Conservation (phyloP, 2,113 vertebrate species). For the Ailurus styani region DNA sequence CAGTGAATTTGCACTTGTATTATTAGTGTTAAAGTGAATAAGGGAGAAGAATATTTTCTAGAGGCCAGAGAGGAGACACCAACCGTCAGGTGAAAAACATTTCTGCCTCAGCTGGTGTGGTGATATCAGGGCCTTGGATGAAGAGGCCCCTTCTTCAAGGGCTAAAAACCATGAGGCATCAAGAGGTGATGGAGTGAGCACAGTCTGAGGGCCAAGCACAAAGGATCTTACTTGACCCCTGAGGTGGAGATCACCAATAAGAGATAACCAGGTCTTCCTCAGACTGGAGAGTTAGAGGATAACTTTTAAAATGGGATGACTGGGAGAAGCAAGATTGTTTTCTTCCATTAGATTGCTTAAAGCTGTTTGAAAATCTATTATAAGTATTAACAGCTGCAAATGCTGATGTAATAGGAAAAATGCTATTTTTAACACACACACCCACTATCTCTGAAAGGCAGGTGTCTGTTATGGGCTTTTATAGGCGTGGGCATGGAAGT, state of each 20-base stretch:
- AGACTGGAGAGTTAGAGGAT: not conserved
- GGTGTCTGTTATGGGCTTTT: not conserved
- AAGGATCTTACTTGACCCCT: not conserved
- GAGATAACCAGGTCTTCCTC: not conserved
- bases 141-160: not conserved
- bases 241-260: not conserved
- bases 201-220: not conserved
- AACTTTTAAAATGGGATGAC: not conserved
- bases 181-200: not conserved
- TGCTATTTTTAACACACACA: not conserved
- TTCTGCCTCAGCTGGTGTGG: not conserved
- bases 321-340: not conserved
- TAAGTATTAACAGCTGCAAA: not conserved
- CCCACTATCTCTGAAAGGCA: not conserved
- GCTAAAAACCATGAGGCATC: not conserved
- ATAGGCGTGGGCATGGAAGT: not conserved
- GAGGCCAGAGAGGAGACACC: not conserved
- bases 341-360: not conserved
- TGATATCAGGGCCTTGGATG: not conserved
- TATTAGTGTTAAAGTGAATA: not conserved
- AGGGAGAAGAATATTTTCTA: not conserved
- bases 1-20: not conserved
- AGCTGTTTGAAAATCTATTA: not conserved
- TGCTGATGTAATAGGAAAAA: not conserved
- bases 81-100: not conserved